phyloP scores from a whole-genome alignment of 2,113 vertebrate species.

The Phyllostomus hastatus region DNA sequence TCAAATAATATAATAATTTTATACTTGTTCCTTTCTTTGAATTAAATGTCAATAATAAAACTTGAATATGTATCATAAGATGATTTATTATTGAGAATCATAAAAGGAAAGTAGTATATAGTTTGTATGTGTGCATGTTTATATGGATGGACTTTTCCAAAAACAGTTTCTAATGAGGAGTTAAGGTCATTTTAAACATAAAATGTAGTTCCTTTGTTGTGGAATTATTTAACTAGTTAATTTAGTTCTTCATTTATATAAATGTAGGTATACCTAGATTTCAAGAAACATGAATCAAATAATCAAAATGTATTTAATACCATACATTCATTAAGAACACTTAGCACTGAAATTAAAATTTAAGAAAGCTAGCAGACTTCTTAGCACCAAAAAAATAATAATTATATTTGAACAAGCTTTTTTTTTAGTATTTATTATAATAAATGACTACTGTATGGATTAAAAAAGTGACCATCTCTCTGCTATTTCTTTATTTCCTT shows the following conservation, averaged over 20 bases:
- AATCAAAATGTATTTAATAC: not conserved
- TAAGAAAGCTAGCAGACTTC: not conserved
- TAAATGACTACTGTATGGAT: not conserved
- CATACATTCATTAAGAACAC: not conserved
- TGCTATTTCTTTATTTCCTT: not conserved
- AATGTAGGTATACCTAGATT: not conserved
- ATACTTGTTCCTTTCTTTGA: not conserved
- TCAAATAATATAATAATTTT: not conserved
- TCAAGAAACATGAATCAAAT: not conserved
- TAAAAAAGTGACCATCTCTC: not conserved
- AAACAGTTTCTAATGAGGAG: not conserved
- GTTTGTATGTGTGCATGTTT: not conserved
- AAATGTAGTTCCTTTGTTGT: not conserved
- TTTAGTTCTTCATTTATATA: not conserved
- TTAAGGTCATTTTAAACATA: not conserved
- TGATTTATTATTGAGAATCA: not conserved
- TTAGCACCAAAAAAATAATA: not conserved
- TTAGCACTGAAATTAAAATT: not conserved
- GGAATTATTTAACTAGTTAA: not conserved
- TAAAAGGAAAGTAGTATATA: not conserved
- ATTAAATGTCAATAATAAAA: not conserved
- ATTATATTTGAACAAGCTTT: not conserved
- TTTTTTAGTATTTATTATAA: not conserved
- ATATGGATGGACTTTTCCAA: not conserved
- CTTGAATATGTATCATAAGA: not conserved